Evolutionary conservation across 2,797 vertebrate genomes (phyloP).

Genomic region (Crocidura indochinensis): DNA sequence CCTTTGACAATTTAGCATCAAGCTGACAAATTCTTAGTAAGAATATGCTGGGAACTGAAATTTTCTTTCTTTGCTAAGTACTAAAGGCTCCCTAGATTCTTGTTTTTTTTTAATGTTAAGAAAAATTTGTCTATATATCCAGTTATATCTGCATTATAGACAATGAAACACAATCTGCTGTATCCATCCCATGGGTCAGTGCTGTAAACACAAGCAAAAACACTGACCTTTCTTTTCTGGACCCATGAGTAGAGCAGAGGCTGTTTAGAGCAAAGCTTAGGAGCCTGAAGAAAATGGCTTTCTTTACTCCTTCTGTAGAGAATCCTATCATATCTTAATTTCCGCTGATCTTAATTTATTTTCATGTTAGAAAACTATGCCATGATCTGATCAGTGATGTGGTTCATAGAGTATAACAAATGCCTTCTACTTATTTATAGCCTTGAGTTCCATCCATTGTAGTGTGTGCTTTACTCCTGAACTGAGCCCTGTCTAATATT

Average conservation of each 20-base stretch:
- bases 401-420: no score
- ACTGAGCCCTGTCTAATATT: no score
- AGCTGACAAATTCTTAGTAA: constrained; percentile 12
- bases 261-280: no score
- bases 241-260: neutral
- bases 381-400: no score
- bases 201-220: neutral
- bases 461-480: no score
- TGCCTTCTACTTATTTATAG: no score
- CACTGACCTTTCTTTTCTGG: neutral
- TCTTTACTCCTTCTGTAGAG: neutral
- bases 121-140: neutral
- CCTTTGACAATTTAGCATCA: neutral
- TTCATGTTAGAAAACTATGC: neutral
- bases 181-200: neutral
- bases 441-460: no score
- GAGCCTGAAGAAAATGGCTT: no score
- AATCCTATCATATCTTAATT: no score
- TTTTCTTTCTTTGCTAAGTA: neutral
- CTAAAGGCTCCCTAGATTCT: neutral
- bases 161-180: neutral
- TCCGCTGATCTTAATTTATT: neutral
- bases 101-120: neutral
- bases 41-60: neutral
- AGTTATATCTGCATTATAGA: neutral